Conservation (phyloP, 2,888 invertebrate species). For the Congeria kusceri region DNA sequence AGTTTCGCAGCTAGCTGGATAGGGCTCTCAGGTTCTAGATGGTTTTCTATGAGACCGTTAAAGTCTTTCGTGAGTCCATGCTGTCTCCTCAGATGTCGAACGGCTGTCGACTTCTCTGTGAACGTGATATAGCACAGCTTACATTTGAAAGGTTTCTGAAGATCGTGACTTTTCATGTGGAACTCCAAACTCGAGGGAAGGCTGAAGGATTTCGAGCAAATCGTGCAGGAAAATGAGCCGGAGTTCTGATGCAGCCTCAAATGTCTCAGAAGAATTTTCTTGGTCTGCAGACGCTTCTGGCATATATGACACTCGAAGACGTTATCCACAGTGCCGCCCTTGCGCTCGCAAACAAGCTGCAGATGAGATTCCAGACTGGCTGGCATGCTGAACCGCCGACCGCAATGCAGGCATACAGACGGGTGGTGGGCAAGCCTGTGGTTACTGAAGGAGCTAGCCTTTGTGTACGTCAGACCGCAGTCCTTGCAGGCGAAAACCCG, state of each 20-base stretch:
- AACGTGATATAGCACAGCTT: conserved; percentile 50
- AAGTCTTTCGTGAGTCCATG: conserved; percentile 33
- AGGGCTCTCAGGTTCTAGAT: conserved; percentile 43
- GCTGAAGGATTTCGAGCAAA: conserved; percentile 48
- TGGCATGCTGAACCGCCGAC: conserved; percentile 49
- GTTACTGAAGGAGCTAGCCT: conserved; percentile 56
- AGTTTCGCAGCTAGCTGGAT: conserved; percentile 39
- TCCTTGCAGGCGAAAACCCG: conserved; percentile 52
- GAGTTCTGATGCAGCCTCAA: conserved; percentile 39
- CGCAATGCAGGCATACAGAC: conserved; percentile 57
- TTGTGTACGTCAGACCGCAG: conserved; percentile 56
- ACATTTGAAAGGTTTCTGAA: conserved; percentile 55
- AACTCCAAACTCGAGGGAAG: conserved; percentile 43
- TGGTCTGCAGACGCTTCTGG: conserved; percentile 49
- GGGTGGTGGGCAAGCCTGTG: conserved; percentile 59
- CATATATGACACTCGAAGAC: conserved; percentile 55
- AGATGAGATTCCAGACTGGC: conserved; percentile 58
- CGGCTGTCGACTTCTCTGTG: conserved; percentile 54
- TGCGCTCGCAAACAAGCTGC: conserved; percentile 33
- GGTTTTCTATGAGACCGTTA: conserved; percentile 45
- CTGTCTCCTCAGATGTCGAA: conserved; percentile 52
- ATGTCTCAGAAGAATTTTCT: conserved; percentile 54
- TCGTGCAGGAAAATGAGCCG: conserved; percentile 39
- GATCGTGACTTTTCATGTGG: conserved; percentile 54
- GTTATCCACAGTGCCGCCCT: conserved; percentile 24